phyloP scores from a whole-genome alignment of 2,888 invertebrate genomes.

The Nowickia ferox region DNA sequence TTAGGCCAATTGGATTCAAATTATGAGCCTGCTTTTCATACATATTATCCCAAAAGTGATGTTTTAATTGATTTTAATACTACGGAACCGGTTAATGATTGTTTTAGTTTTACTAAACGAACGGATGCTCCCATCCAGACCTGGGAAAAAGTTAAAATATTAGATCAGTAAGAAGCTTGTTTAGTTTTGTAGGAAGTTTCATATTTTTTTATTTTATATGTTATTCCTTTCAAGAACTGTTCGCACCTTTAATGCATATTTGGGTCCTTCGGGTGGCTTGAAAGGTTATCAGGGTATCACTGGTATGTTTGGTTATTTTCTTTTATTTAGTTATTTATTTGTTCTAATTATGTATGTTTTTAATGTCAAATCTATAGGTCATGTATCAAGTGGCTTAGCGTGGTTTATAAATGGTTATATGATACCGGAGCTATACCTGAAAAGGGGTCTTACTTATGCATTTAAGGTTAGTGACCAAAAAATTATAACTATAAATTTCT shows the following conservation, averaged over 20 bases:
- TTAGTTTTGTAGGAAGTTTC: not conserved
- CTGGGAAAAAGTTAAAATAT: conserved; percentile 87
- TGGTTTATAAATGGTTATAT: conserved; percentile 97
- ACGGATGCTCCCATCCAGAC: conserved; percentile 81
- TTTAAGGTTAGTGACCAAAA: conserved; percentile 86
- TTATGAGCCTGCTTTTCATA: conserved; percentile 92
- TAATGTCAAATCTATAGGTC: conserved; percentile 82
- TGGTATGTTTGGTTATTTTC: conserved; percentile 82
- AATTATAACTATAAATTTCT: not conserved
- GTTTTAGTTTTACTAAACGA: conserved; percentile 88
- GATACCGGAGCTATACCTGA: conserved; percentile 93
- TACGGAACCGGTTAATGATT: conserved; percentile 87
- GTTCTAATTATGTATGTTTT: not conserved
- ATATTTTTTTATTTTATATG: conserved; percentile 78
- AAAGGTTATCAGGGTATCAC: conserved; percentile 90
- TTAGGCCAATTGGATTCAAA: conserved; percentile 90
- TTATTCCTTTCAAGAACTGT: conserved; percentile 84
- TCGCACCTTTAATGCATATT: conserved; percentile 90
- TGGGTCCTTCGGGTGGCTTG: conserved; percentile 93
- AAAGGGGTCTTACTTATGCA: conserved; percentile 92
- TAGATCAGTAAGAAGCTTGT: conserved; percentile 84
- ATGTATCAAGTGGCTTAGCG: conserved; percentile 88
- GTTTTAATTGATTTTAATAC: conserved; percentile 87
- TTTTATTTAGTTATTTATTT: conserved; percentile 4
- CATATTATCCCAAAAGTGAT: conserved; percentile 89